phyloP scores from a whole-genome alignment of 2,113 vertebrate genomes.

The Sitta europaea region DNA sequence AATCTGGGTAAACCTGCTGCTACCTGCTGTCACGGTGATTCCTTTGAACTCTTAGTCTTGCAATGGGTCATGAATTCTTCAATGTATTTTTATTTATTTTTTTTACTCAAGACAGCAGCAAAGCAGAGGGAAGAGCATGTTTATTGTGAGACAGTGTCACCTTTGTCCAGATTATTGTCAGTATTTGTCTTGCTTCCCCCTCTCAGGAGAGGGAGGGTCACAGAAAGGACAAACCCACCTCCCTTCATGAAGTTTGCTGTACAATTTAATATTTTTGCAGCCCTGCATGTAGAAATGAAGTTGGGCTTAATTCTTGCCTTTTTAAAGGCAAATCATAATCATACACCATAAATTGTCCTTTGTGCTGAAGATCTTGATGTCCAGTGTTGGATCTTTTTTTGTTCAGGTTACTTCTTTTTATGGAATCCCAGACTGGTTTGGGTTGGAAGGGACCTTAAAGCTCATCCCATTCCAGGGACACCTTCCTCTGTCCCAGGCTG shows the following conservation, averaged over 20 bases:
- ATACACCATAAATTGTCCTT: neutral
- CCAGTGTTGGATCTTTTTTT: neutral
- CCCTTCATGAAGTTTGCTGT: neutral
- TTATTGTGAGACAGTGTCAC: neutral
- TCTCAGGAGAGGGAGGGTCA: neutral
- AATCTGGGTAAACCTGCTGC: conserved; percentile 40
- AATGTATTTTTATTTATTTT: neutral
- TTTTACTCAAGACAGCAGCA: neutral
- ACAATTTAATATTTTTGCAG: neutral
- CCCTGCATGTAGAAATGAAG: neutral
- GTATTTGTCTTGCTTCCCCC: neutral
- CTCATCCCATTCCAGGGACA: neutral
- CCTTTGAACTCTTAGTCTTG: conserved; percentile 24
- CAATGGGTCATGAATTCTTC: conserved; percentile 1
- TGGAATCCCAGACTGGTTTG: neutral
- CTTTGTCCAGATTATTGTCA: neutral
- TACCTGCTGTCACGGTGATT: conserved; percentile 9
- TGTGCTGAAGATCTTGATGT: neutral
- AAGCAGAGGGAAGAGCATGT: neutral
- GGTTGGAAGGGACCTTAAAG: neutral
- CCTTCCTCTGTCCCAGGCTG: fast-evolving
- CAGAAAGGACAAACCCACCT: neutral
- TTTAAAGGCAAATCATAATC: neutral
- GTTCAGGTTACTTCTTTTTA: neutral
- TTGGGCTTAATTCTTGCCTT: neutral